Percentiles rank a stretch among this genome's conserved stretches.
Conservation (phyloP, 2,797 vertebrate genomes). For the Nyctalus aviator region DNA sequence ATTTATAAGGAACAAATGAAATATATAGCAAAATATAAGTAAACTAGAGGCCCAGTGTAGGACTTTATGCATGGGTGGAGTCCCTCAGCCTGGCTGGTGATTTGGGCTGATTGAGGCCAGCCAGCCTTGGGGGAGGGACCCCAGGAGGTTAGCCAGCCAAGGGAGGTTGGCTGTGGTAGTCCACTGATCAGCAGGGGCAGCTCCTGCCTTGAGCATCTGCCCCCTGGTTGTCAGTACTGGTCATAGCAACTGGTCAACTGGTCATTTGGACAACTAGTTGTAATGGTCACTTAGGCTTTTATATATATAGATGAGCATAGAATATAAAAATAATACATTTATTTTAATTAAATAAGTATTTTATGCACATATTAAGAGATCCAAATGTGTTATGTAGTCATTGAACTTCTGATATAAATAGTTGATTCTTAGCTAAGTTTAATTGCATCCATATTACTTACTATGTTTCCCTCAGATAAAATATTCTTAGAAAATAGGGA, state of each 20-base stretch:
- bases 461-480: not conserved
- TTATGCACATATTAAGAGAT: not conserved
- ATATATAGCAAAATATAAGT: not conserved
- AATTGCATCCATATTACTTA: not conserved
- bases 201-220: no score
- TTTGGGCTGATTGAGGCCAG: accelerated
- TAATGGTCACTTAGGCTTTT: no score
- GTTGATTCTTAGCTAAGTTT: not conserved
- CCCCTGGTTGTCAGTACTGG: no score
- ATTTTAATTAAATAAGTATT: not conserved
- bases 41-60: not conserved
- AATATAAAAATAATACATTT: not conserved
- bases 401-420: not conserved
- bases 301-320: not conserved
- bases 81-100: no score
- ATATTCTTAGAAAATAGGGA: not conserved
- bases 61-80: no score
- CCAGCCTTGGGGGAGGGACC: no score
- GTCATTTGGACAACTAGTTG: no score
- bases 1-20: not conserved
- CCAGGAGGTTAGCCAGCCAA: no score
- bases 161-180: no score
- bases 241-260: no score
- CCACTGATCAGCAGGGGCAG: no score
- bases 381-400: not conserved